Percentiles rank a stretch among this genome's conserved stretches.
These are phyloP conservation scores for Bursaphelenchus okinawaensis DNA, from an alignment of 2,888 invertebrate species.

Conservation along the genomic window DNA sequence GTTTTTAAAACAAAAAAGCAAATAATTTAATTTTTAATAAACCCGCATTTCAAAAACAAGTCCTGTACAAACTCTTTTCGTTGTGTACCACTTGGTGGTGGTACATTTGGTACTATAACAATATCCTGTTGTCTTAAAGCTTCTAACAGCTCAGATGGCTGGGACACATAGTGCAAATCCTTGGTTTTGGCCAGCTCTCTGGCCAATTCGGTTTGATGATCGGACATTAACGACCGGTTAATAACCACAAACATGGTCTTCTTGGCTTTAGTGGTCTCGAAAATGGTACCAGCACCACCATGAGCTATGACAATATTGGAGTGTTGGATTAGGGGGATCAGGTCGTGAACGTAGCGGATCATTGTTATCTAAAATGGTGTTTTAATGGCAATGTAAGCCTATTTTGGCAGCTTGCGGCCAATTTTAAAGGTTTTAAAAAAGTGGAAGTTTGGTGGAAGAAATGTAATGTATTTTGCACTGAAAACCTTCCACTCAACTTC, in stretches of 20 bases:
- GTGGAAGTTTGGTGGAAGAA: too few relatives aligned
- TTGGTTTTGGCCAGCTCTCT: background rate
- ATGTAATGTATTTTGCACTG: too few relatives aligned
- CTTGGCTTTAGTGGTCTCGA: background rate
- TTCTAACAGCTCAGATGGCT: background rate
- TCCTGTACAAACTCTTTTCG: background rate
- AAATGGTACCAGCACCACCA: background rate
- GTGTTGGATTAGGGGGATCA: background rate
- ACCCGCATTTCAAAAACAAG: background rate
- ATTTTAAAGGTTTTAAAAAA: too few relatives aligned
- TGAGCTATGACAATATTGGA: background rate
- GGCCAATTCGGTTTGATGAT: background rate
- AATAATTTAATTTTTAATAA: too few relatives aligned
- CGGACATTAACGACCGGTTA: background rate
- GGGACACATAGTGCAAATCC: background rate
- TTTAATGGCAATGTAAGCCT: too few relatives aligned
- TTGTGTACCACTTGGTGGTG: background rate
- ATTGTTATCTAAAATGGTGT: too few relatives aligned
- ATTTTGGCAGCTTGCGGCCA: too few relatives aligned
- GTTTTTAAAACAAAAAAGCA: too few relatives aligned
- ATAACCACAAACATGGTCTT: background rate
- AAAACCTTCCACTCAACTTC: too few relatives aligned
- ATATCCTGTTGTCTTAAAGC: background rate
- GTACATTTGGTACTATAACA: background rate
- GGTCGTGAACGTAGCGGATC: background rate